A percentile compares a stretch with the other conserved stretches of the same genome.
Evolutionary conservation across 2,797 vertebrate genomes (phyloP).

Genomic region (Amblyraja radiata): DNA sequence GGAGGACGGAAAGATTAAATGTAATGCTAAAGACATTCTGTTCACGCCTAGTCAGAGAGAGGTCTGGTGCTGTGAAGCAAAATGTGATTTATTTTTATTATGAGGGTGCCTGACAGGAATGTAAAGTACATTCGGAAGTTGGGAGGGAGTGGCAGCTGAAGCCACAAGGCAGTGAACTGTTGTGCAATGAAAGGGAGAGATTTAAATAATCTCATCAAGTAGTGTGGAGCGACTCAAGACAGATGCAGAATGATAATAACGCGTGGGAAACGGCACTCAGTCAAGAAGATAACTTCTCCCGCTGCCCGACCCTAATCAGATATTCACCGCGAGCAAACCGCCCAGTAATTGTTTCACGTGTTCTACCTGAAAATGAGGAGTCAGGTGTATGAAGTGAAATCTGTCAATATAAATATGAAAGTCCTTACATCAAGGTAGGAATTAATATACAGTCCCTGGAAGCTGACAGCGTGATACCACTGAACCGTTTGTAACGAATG

Average conservation of each 20-base stretch:
- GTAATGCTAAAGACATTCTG: background rate
- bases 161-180: background rate
- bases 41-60: background rate
- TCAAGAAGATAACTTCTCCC: background rate
- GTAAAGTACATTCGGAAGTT: background rate
- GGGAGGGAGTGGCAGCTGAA: background rate
- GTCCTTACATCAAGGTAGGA: conserved; percentile 15
- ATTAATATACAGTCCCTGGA: conserved; percentile 29
- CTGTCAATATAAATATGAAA: conserved; percentile 33
- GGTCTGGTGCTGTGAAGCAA: conserved; percentile 15
- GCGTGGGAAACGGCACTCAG: background rate
- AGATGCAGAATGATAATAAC: background rate
- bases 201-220: conserved; percentile 8
- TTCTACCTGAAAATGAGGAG: conserved; percentile 18
- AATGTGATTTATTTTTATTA: conserved; percentile 28
- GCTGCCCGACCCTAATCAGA: background rate
- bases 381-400: conserved; percentile 9
- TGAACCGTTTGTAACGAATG: conserved; percentile 27
- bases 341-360: background rate
- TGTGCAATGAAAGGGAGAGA: background rate
- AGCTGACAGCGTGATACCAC: background rate
- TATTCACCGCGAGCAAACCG: background rate
- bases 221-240: background rate
- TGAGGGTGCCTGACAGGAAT: conserved; percentile 25
- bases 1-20: conserved; percentile 8